These are phyloP conservation scores for Liasis olivaceus DNA, from an alignment of 2,797 vertebrate genomes.

Conservation along the genomic window DNA sequence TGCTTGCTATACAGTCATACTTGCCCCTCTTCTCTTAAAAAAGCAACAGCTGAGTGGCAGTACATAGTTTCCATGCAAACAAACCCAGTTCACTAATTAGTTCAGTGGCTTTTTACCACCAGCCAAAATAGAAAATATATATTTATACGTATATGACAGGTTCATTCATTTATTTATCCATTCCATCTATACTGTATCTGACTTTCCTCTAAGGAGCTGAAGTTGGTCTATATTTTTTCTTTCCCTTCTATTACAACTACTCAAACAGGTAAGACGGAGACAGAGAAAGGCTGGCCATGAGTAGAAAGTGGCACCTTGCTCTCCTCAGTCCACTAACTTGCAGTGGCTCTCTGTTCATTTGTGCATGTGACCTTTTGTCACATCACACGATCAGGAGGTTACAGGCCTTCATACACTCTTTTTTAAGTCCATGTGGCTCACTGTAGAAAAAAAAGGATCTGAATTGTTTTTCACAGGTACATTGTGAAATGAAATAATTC, in stretches of 20 bases:
- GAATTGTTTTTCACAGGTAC: background rate
- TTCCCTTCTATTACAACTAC: background rate
- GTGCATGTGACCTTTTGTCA: background rate
- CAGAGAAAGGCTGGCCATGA: background rate
- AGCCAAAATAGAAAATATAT: background rate
- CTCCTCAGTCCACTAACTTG: background rate
- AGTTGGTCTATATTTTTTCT: background rate
- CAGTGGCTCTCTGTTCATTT: background rate
- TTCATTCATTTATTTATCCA: background rate
- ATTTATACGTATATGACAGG: background rate
- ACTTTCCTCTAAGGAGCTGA: background rate
- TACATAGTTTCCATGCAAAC: background rate
- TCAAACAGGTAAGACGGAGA: background rate
- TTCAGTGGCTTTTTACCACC: background rate
- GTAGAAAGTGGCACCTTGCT: background rate
- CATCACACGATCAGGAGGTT: background rate
- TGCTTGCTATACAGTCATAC: background rate
- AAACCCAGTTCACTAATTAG: background rate
- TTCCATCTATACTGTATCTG: background rate
- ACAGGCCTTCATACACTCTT: too few relatives aligned
- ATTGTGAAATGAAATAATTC: background rate
- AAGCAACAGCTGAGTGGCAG: background rate
- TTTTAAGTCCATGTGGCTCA: background rate
- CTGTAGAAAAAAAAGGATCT: background rate
- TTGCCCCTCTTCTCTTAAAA: background rate